Evolutionary conservation across 2,888 invertebrate genomes (phyloP), one percentile per base, ranked within the genome.

Genomic region (Alloplasta piceator): DNA sequence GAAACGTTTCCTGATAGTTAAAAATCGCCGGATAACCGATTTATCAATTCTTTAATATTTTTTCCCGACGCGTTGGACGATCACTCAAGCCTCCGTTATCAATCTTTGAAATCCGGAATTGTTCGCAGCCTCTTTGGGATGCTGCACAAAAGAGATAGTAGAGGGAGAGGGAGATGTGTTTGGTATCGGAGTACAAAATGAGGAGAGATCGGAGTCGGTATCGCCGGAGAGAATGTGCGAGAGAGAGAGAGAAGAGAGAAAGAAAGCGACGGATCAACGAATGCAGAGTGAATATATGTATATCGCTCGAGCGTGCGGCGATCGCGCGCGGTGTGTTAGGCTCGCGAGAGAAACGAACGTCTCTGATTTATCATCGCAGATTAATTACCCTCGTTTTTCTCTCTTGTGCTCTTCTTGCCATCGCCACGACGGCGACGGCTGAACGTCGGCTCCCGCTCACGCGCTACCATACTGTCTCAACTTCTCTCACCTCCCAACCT

Each of bases 351-450:
- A 79, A 76, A 82, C 72, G 71, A 72, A 79, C 78, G 76, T 79
- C 26, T 26, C 76, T 80, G 81, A 85, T 84, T 81, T 84, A 85
- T 85, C 82, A 84, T 80, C 80, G 80, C 43, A 82, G 83, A 85
- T 86, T 86, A 85, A 83, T 85, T 85, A 83, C 82, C 83, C 83
- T 83, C 82, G 80, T 83, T 85, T 83, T 83, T 85, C 70, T 26
- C 26, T 80, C 70, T 78, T 16, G 60, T 66, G 74, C 74, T 77
- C 52, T 64, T 77, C 56, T 75, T 67, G 67, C 67, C 46, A 75
- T 82, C 79, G 79, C 79, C 82, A 68, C 79, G 78, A 82, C 75
- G 82, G 78, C 79, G 82, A 72, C 82, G 82, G 79, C 61, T 43
- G 79, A 76, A 79, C 76, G 73, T 61, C 75, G 82, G 75, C 79